Evolutionary conservation across 2,797 vertebrate genomes (phyloP), one percentile per base, ranked within the genome.

Genomic region (Paramormyrops hopkinsi): DNA sequence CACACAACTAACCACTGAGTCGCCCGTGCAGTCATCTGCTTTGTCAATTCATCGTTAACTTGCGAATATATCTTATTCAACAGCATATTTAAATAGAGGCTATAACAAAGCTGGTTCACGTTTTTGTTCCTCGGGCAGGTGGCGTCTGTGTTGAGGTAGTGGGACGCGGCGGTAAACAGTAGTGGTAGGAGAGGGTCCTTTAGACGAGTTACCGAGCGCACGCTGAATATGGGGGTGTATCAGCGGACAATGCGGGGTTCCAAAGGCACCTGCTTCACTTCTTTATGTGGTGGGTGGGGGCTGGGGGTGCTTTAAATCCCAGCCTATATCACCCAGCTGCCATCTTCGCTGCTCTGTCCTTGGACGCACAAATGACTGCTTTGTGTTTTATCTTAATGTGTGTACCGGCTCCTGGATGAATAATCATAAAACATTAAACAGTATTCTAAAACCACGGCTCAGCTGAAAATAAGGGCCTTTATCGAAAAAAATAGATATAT

Each of bases 221-320:
- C 88, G 92, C 93, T 94, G 94, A 93, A 95, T 94, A 93, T 93
- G 96, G 95, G 59, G 96, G 95, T 95, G 96, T 94, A 93, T 93
- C 90, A 91, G 93, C 92, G 94, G 95, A 97, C 97, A 97, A 97
- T 96, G 94, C 95, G 93, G 95, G 95, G 95, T 95, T 96, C 96
- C 95, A 96, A 96, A 97, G 96, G 96, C 97, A 97, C 97, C 97
- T 97, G 97, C 97, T 96, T 96, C 95, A 96, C 85, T 91, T 95
- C 94, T 96, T 97, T 96, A 96, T 94, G 96, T 89, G 94, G 54
- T 41, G 51, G 53, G 53, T 53, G 56, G 56, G 87, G 87, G 87
- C 3, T 46, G 54, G 59, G 56, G 96, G 95, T 95, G 93, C 95
- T 96, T 96, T 97, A 97, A 97, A 97, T 97, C 96, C 96, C 93